These are phyloP conservation scores for Mizuhopecten yessoensis DNA, from an alignment of 1,140 invertebrate species.

Conservation along the genomic window DNA sequence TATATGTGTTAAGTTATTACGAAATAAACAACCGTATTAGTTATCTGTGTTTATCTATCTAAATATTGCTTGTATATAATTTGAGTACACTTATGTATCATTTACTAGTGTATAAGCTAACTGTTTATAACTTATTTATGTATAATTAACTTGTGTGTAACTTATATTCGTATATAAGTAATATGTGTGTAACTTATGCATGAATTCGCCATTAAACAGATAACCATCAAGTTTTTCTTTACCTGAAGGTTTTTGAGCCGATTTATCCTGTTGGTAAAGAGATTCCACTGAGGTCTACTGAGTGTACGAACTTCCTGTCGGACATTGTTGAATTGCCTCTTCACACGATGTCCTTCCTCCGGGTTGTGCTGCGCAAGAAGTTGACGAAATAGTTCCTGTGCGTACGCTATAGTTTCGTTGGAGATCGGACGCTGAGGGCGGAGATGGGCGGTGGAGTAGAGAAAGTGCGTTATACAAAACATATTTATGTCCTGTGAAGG, in stretches of 20 bases:
- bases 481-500: slow-evolving; percentile 32
- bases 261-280: not conserved
- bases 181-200: no score
- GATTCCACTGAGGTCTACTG: not conserved
- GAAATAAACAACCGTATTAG: no score
- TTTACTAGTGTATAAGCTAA: no score
- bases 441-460: not conserved
- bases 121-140: no score
- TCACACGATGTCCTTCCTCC: not conserved
- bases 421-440: not conserved
- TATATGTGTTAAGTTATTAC: no score
- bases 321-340: not conserved
- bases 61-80: no score
- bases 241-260: not conserved
- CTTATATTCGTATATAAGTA: no score
- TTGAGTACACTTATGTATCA: no score
- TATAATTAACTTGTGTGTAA: no score
- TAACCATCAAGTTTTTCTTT: no score
- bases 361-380: not conserved
- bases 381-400: not conserved
- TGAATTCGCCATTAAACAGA: no score
- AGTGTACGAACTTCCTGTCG: not conserved
- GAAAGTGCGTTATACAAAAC: slow-evolving; percentile 2
- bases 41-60: no score
- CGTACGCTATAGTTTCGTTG: not conserved